Percentiles rank a stretch among this genome's conserved stretches.
Evolutionary conservation across 2,888 invertebrate genomes (phyloP).

Genomic region (Rhagium mordax): DNA sequence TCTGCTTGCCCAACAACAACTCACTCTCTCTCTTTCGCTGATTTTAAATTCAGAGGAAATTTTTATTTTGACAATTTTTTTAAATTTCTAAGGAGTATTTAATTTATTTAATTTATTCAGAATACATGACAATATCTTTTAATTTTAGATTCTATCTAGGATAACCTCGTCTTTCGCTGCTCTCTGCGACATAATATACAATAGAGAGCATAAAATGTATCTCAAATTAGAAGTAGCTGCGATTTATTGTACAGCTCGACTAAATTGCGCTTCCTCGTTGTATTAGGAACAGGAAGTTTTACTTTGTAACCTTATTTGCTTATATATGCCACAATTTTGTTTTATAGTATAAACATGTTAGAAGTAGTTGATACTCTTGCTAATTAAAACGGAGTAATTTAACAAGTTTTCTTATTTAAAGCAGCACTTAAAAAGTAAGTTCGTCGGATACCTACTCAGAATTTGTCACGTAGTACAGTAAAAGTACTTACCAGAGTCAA

Average conservation of each 20-base stretch:
- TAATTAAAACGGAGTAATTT: slow-evolving; percentile 26
- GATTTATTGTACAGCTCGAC: slow-evolving; percentile 1
- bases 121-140: too few species aligned
- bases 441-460: not conserved
- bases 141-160: not conserved
- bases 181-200: not conserved
- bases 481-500: slow-evolving; percentile 14
- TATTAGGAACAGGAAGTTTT: slow-evolving; percentile 9
- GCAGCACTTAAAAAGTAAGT: slow-evolving; percentile 12
- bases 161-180: not conserved
- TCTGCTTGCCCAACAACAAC: too few species aligned
- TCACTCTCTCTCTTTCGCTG: too few species aligned
- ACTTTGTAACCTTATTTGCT: slow-evolving; percentile 15
- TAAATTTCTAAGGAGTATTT: too few species aligned
- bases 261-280: slow-evolving; percentile 10
- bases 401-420: slow-evolving; percentile 27
- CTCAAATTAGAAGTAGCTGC: slow-evolving; percentile 10
- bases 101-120: too few species aligned
- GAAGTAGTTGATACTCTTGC: slow-evolving; percentile 21
- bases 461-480: slow-evolving; percentile 17
- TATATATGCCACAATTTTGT: slow-evolving; percentile 20
- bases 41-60: too few species aligned
- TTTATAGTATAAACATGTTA: slow-evolving; percentile 13
- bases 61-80: too few species aligned
- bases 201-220: not conserved